phyloP scores from a whole-genome alignment of 2,888 invertebrate genomes.

The Stratiomys singularior region DNA sequence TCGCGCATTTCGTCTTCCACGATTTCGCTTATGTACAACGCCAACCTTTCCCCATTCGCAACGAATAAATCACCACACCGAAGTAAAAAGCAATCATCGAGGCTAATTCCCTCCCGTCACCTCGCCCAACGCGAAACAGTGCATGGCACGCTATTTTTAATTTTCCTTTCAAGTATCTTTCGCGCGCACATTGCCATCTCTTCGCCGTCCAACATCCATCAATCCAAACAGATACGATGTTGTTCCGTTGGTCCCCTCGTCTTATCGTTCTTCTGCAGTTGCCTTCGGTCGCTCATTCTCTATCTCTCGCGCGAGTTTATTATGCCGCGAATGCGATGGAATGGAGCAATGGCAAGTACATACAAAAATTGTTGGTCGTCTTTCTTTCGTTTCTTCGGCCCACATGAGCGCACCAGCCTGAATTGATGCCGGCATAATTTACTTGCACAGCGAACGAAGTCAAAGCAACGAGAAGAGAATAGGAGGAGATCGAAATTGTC shows the following conservation, averaged over 20 bases:
- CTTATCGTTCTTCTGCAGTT: not conserved
- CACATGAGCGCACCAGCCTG: not conserved
- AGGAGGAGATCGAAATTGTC: not conserved
- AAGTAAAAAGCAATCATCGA: not conserved
- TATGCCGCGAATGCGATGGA: not conserved
- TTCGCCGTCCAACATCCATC: constrained; percentile 17
- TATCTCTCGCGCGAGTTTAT: not conserved
- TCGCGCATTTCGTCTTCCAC: not conserved
- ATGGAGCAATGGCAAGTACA: not conserved
- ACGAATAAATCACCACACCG: not conserved
- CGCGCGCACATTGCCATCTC: constrained; percentile 17
- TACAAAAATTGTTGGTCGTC: not conserved
- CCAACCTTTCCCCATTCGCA: too few species aligned
- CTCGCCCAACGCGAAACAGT: not conserved
- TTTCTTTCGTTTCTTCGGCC: not conserved
- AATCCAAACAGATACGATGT: not conserved
- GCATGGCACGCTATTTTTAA: not conserved
- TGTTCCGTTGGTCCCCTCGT: not conserved
- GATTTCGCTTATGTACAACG: not conserved
- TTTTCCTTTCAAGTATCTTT: not conserved
- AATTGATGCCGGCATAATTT: not conserved
- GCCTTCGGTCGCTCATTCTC: not conserved
- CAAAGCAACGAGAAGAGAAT: not conserved
- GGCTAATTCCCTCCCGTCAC: not conserved
- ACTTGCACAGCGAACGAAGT: not conserved